Evolutionary conservation across 2,113 vertebrate species (phyloP), one percentile per base, ranked within the genome.

Genomic region (Sceloporus undulatus): DNA sequence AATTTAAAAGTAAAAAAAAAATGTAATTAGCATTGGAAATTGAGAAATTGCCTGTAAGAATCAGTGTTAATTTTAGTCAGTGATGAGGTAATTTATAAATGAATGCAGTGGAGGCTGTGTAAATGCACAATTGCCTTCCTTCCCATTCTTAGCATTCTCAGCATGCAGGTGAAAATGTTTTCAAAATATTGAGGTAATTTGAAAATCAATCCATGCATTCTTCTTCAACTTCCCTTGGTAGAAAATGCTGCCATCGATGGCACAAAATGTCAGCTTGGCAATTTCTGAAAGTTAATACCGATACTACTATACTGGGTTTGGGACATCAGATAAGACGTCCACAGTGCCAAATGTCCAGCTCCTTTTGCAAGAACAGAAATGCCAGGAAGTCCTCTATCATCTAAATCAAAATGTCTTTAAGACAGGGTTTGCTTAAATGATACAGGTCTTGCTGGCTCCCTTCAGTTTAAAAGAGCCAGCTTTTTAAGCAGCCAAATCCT

Each of bases 11-110:
- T 99, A 98, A 99, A 98, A 98, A 80, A 71, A 98, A 98, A 98
- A 98, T 98, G 97, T 99, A 99, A 99, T 99, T 99, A 99, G 98
- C 98, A 99, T 98, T 98, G 98, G 98, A 99, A 99, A 99, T 99
- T 99, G 98, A 98, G 98, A 99, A 99, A 99, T 99, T 99, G 98
- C 98, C 99, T 99, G 98, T 98, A 99, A 98, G 98, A 99, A 99
- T 99, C 98, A 98, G 98, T 99, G 98, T 99, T 99, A 98, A 99
- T 99, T 99, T 99, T 98, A 99, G 97, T 98, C 98, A 98, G 98
- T 98, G 99, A 99, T 99, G 98, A 99, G 98, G 98, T 99, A 99
- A 99, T 99, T 99, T 99, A 99, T 99, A 98, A 98, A 98, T 97
- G 97, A 97, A 98, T 97, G 96, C 97, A 95, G 97, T 95, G 96